phyloP scores from a whole-genome alignment of 2,888 invertebrate species.

The Lasioglossum morio region DNA sequence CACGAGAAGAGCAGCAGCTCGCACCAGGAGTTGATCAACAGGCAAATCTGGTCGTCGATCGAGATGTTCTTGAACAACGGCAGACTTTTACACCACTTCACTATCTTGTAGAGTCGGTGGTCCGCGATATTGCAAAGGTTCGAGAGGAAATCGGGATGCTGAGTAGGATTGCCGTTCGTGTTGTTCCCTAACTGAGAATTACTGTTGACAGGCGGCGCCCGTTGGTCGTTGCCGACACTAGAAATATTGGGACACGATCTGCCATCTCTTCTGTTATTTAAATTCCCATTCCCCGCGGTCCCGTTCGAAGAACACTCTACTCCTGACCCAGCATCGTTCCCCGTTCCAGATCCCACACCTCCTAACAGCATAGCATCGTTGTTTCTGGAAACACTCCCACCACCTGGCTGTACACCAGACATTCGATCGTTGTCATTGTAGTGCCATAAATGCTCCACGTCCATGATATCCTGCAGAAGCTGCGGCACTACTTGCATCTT shows the following conservation, averaged over 20 bases:
- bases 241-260: slow-evolving; percentile 69
- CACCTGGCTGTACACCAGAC: slow-evolving; percentile 84
- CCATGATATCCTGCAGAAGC: slow-evolving; percentile 94
- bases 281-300: slow-evolving; percentile 59
- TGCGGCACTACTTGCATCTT: slow-evolving; percentile 83
- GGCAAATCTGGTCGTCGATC: slow-evolving; percentile 98
- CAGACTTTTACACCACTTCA: slow-evolving; percentile 99
- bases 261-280: slow-evolving; percentile 66
- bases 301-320: slow-evolving; percentile 62
- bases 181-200: slow-evolving; percentile 64
- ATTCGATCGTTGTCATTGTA: slow-evolving; percentile 93
- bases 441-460: slow-evolving; percentile 98
- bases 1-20: slow-evolving; percentile 96
- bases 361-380: slow-evolving; percentile 58
- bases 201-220: slow-evolving; percentile 54
- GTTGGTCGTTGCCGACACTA: slow-evolving; percentile 70
- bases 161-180: slow-evolving; percentile 78
- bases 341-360: slow-evolving; percentile 39
- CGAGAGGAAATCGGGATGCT: slow-evolving; percentile 92
- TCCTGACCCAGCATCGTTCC: slow-evolving; percentile 46
- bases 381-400: slow-evolving; percentile 37
- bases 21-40: slow-evolving; percentile 99
- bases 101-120: slow-evolving; percentile 97
- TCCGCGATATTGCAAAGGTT: slow-evolving; percentile 97
- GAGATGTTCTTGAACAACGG: slow-evolving; percentile 98